Percentiles rank a stretch among this genome's conserved stretches.
Evolutionary conservation across 2,888 invertebrate genomes (phyloP).

Genomic region (Leptopilina syphax): DNA sequence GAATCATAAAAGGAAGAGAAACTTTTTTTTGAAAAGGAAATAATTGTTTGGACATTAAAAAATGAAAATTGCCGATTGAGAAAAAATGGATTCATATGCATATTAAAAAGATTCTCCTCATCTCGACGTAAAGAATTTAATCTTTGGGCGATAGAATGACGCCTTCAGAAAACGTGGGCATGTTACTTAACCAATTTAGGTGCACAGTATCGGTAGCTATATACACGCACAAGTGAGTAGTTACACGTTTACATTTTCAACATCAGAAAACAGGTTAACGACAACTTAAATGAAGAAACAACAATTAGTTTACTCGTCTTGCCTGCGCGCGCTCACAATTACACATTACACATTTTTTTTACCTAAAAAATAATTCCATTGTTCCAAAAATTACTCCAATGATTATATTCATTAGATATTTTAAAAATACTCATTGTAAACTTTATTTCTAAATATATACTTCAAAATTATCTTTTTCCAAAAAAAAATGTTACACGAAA

Average conservation of each 20-base stretch:
- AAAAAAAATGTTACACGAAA: no score
- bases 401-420: no score
- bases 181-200: slow-evolving; percentile 39
- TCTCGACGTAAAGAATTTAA: slow-evolving; percentile 4
- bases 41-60: no score
- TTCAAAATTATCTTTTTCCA: no score
- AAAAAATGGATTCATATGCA: no score
- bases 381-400: not conserved
- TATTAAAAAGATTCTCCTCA: no score
- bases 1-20: no score
- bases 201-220: slow-evolving; percentile 19
- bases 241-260: slow-evolving; percentile 20
- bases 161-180: slow-evolving; percentile 33
- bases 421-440: not conserved
- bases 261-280: slow-evolving; percentile 35
- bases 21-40: no score
- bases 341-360: not conserved
- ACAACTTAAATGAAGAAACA: slow-evolving; percentile 32
- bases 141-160: slow-evolving; percentile 26
- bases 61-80: not conserved
- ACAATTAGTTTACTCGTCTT: slow-evolving; percentile 26
- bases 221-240: not conserved
- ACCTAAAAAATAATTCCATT: not conserved
- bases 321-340: not conserved
- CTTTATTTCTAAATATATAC: no score